Evolutionary conservation across 2,888 invertebrate species (phyloP), one percentile per base, ranked within the genome.

Genomic region (Dynastes hyllus): DNA sequence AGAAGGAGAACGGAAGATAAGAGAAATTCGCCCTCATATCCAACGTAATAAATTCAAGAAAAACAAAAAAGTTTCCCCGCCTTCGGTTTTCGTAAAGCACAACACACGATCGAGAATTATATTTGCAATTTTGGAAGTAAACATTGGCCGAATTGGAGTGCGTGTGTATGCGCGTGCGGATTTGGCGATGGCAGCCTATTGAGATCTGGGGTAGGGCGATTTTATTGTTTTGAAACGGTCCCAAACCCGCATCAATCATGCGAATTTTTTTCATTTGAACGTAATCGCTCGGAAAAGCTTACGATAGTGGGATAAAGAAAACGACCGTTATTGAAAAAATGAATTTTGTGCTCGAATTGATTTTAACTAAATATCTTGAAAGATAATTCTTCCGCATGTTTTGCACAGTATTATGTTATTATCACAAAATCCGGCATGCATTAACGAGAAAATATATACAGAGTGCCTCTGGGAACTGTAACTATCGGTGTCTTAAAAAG

Each of bases 191-290:
- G 16, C 9, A 22, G 8, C 55, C 55, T 22, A 58, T 58, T 6
- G 2, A 29, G 63, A 63, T 37, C 3, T 29, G 32, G 29, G 63
- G 8, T 32, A 29, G 29, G 63, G 29, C 29, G 63, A 63, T 73
- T 71, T 73, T 73, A 73, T 73, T 73, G 58, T 73, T 73, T 73
- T 40, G 58, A 27, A 73, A 22, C 37, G 73, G 58, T 40, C 9
- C 16, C 2, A 32, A 40, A 55, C 73, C 73, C 73, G 27, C 40
- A 73, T 73, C 73, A 58, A 58, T 73, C 73, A 73, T 37, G 37
- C 40, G 40, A 73, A 27, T 58, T 58, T 73, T 73, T 73, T 58
- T 40, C 58, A 73, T 73, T 58, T 45, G 73, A 58, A 40, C 16
- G 58, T 40, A 69, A 69, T 69, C 51, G 69, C 13, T n/a, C 51